Conservation (phyloP, 1,140 invertebrate genomes). For the Pygmarrhopalites habei region DNA sequence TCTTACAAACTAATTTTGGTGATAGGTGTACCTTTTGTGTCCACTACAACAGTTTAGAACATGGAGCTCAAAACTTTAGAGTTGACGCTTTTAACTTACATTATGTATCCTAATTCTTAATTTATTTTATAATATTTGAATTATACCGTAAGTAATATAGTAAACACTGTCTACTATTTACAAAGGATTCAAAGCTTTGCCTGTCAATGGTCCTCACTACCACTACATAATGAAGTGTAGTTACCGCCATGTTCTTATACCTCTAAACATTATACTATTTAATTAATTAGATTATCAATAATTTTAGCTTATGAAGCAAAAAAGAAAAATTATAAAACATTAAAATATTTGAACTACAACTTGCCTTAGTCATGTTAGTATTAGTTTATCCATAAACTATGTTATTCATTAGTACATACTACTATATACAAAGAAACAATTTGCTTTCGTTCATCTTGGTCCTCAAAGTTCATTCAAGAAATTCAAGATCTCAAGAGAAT, state of each 20-base stretch:
- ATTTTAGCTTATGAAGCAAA: background rate
- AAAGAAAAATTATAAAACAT: background rate
- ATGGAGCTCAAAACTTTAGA: too few relatives aligned
- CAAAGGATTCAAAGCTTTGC: too few relatives aligned
- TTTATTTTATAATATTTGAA: too few relatives aligned
- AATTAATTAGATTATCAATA: background rate
- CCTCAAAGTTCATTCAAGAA: background rate
- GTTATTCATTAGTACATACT: background rate
- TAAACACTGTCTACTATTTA: too few relatives aligned
- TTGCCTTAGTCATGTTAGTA: background rate
- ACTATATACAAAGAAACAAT: constrained; percentile 26
- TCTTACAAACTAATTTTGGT: too few relatives aligned
- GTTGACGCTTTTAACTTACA: too few relatives aligned
- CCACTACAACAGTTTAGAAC: too few relatives aligned
- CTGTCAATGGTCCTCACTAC: too few relatives aligned
- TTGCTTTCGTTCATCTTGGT: background rate
- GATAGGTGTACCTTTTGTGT: too few relatives aligned
- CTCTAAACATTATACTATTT: background rate
- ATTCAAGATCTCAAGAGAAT: background rate
- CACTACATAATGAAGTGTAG: background rate
- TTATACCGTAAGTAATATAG: too few relatives aligned
- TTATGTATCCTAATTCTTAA: too few relatives aligned
- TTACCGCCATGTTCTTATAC: background rate
- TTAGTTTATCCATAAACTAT: background rate
- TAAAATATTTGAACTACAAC: background rate